Percentiles rank a stretch among this genome's conserved stretches.
Conservation (phyloP, 2,888 invertebrate species). For the Cosmorhoe ocellata region DNA sequence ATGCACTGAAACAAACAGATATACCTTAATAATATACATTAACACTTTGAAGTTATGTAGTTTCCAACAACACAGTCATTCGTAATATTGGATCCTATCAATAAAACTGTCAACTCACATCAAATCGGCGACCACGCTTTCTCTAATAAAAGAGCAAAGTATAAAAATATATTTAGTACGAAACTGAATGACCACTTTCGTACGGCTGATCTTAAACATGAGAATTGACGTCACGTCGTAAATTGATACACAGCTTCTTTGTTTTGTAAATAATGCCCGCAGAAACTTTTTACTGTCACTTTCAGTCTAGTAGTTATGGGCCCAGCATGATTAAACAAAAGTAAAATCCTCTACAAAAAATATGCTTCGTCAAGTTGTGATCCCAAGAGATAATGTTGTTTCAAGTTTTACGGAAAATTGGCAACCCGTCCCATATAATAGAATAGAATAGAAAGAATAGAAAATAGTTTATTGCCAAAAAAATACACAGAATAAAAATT, state of each 20-base stretch:
- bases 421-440: too few relatives aligned
- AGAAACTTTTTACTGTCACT: neutral
- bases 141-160: conserved; percentile 36
- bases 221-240: conserved; percentile 9
- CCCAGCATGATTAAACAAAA: too few relatives aligned
- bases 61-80: neutral
- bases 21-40: too few relatives aligned
- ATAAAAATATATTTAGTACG: neutral
- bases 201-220: conserved; percentile 20
- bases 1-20: conserved; percentile 57
- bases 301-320: neutral
- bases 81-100: neutral
- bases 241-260: conserved; percentile 5
- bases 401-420: too few relatives aligned
- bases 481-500: too few relatives aligned
- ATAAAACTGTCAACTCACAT: conserved; percentile 15
- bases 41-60: too few relatives aligned
- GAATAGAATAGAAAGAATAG: too few relatives aligned
- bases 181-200: conserved; percentile 44
- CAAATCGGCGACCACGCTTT: conserved; percentile 41
- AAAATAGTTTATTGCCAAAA: too few relatives aligned
- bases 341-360: too few relatives aligned
- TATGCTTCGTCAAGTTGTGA: too few relatives aligned
- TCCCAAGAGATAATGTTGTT: too few relatives aligned
- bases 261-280: neutral